Evolutionary conservation across 2,888 invertebrate genomes (phyloP).

Genomic region (Torymus aiolomorphi): DNA sequence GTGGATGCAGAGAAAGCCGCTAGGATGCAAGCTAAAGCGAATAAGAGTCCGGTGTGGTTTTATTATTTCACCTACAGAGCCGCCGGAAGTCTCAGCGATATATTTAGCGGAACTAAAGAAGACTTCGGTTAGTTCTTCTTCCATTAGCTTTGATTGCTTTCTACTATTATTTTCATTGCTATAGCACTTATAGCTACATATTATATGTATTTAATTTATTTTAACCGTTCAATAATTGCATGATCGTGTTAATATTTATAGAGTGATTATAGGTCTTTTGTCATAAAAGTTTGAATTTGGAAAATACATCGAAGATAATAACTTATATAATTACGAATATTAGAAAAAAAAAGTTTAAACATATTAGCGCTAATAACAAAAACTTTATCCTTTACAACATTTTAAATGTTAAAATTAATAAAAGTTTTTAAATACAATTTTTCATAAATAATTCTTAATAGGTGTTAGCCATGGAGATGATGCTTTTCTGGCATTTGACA

Average conservation of each 20-base stretch:
- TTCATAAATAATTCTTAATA: constrained; percentile 61
- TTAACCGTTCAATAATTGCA: too few relatives aligned
- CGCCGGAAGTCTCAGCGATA: constrained; percentile 77
- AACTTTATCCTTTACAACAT: too few relatives aligned
- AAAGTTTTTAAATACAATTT: too few relatives aligned
- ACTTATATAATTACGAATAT: background rate
- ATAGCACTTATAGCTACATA: background rate
- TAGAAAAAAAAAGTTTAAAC: constrained; percentile 13
- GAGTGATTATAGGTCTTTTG: too few relatives aligned
- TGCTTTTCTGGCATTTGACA: constrained; percentile 77
- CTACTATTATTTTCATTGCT: background rate
- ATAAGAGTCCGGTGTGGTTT: constrained; percentile 79
- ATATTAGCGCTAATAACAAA: background rate
- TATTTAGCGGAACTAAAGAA: constrained; percentile 76
- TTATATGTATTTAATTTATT: background rate
- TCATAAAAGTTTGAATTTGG: too few relatives aligned
- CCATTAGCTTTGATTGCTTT: background rate
- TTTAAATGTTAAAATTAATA: too few relatives aligned
- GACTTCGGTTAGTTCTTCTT: constrained; percentile 77
- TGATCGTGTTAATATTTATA: too few relatives aligned
- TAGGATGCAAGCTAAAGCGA: constrained; percentile 78
- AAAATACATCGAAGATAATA: too few relatives aligned
- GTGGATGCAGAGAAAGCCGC: constrained; percentile 79
- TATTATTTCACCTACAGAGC: constrained; percentile 81
- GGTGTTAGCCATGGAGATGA: constrained; percentile 83